These are phyloP conservation scores for Alexandromys fortis DNA, from an alignment of 2,113 vertebrate species.

Conservation along the genomic window DNA sequence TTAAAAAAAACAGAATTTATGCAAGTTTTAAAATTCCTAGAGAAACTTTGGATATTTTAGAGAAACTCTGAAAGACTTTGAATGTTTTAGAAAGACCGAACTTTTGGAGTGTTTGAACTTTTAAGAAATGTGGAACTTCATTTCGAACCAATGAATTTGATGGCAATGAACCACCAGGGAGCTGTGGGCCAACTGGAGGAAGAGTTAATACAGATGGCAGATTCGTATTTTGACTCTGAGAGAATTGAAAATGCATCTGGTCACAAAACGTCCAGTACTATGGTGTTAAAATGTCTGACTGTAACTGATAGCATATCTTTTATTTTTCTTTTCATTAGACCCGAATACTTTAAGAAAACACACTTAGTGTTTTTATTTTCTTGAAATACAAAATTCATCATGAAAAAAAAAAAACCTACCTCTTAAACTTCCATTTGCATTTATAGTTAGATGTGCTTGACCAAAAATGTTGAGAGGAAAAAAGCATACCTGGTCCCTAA, in stretches of 20 bases:
- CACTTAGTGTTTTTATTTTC: conserved; percentile 83
- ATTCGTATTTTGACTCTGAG: conserved; percentile 93
- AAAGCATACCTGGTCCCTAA: conserved; percentile 50
- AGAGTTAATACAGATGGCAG: conserved; percentile 96
- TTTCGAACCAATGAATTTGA: conserved; percentile 97
- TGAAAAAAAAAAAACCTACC: conserved; percentile 88
- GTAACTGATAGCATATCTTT: conserved; percentile 76
- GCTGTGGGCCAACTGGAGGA: conserved; percentile 94
- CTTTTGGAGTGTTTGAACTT: background rate
- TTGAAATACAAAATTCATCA: conserved; percentile 86
- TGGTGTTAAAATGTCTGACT: conserved; percentile 83
- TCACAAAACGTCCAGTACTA: conserved; percentile 73
- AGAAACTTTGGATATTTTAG: too few relatives aligned
- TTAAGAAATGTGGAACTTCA: conserved; percentile 79
- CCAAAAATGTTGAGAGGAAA: conserved; percentile 74
- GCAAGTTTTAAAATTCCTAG: background rate
- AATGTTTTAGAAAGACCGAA: background rate
- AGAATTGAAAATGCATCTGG: conserved; percentile 82
- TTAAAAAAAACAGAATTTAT: background rate
- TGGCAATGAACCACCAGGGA: conserved; percentile 97
- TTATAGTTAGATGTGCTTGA: conserved; percentile 81
- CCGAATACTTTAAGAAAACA: conserved; percentile 80
- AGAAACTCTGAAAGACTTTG: background rate
- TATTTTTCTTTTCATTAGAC: conserved; percentile 81
- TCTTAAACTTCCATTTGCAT: conserved; percentile 87